Percentiles rank a stretch among this genome's conserved stretches.
phyloP scores from a whole-genome alignment of 2,888 invertebrate species.

The Yponomeuta plumbellus region DNA sequence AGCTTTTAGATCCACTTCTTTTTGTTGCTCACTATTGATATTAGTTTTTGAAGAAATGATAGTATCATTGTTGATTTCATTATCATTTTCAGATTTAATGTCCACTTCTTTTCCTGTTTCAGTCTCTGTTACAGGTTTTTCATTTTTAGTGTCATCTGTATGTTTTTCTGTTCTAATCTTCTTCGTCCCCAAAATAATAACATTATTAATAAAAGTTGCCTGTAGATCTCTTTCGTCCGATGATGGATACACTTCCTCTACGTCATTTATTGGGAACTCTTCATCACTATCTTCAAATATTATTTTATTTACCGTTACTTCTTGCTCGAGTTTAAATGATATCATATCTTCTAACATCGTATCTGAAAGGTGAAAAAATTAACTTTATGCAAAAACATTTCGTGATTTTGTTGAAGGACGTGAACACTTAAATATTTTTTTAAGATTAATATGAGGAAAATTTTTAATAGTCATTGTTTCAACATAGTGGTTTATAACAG shows the following conservation, averaged over 20 bases:
- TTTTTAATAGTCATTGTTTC: no score
- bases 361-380: conserved; percentile 6
- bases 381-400: not conserved
- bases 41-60: not conserved
- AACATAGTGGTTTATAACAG: no score
- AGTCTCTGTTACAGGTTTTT: not conserved
- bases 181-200: not conserved
- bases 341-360: conserved; percentile 1
- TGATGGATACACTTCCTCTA: not conserved
- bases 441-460: no score
- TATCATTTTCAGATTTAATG: not conserved
- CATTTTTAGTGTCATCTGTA: not conserved
- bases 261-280: not conserved
- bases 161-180: not conserved
- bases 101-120: not conserved
- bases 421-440: no score
- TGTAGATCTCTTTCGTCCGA: not conserved
- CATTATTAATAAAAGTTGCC: not conserved
- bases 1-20: not conserved
- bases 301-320: not conserved
- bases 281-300: conserved; percentile 13
- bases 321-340: not conserved
- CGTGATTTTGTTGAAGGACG: not conserved
- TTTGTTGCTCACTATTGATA: not conserved
- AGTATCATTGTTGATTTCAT: not conserved